phyloP scores from a whole-genome alignment of 2,797 vertebrate genomes.

The Enteromius radiatus region DNA sequence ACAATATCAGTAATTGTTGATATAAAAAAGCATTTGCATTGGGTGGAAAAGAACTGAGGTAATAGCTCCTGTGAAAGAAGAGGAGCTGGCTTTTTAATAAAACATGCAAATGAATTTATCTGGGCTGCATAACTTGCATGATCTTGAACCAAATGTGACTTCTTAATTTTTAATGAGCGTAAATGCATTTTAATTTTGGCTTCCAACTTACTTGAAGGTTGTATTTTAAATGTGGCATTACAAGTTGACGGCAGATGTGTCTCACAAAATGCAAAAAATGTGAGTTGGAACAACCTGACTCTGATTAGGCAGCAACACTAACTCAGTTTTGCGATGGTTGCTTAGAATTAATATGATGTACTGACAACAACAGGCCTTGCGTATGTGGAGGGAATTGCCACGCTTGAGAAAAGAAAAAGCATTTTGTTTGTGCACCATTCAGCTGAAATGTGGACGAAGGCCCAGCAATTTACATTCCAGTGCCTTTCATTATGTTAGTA shows the following conservation, averaged over 20 bases:
- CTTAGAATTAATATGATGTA: conserved; percentile 40
- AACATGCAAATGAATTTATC: conserved; percentile 3
- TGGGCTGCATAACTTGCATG: background rate
- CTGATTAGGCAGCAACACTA: conserved; percentile 32
- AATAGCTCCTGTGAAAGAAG: background rate
- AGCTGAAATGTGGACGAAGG: background rate
- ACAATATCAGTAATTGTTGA: conserved; percentile 7
- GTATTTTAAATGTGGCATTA: background rate
- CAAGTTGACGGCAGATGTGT: background rate
- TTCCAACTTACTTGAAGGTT: background rate
- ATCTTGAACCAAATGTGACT: background rate
- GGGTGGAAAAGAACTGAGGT: background rate
- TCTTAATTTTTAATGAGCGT: background rate
- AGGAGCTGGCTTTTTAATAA: background rate
- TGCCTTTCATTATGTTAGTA: background rate
- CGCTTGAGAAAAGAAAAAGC: background rate
- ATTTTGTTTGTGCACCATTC: conserved; percentile 19
- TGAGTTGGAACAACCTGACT: conserved; percentile 46
- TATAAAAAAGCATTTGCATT: background rate
- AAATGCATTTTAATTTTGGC: conserved; percentile 5
- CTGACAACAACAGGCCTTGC: conserved; percentile 32
- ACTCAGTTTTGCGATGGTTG: conserved; percentile 45
- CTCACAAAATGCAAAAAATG: conserved; percentile 17
- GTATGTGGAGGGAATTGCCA: conserved; percentile 13
- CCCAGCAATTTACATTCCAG: background rate